Evolutionary conservation across 2,113 vertebrate species (phyloP), one percentile per base, ranked within the genome.

Genomic region (Lucifuga dentata): DNA sequence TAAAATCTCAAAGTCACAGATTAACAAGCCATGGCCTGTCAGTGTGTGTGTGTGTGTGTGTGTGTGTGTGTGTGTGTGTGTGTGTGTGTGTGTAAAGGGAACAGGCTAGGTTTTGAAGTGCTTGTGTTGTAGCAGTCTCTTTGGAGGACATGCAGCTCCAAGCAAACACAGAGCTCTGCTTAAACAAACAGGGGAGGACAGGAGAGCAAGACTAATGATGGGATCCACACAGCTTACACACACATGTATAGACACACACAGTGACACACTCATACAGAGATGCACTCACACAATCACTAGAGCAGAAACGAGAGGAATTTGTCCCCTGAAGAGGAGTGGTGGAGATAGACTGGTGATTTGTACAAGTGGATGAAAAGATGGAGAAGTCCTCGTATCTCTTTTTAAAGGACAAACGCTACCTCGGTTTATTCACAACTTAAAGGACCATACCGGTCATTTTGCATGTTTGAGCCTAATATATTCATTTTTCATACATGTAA

Each of bases 171-270:
- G 60, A 68, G 86, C 71, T 83, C 70, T 68, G 56, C 87, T 83
- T 94, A 90, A 95, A 91, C 93, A 95, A 95, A 95, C 94, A 92
- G 90, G 92, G 94, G 94, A 88, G 94, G 94, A 94, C 94, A 90
- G 93, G 90, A 83, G 88, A 86, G 77, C 82, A 90, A 95, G 95
- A 96, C 93, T 93, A 94, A 96, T 93, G 95, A 94, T 75, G 91
- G 90, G 93, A 94, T 88, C 81, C 92, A 90, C 90, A 83, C 92
- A 90, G 93, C 91, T 81, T 85, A 77, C 63, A 73, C 33, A 83
- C 87, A 89, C 87, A 80, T 65, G 55, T 33, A 74, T 29, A 45
- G 53, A 74, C 76, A 78, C 76, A 77, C 53, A 57, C 65, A 59
- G 19, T 38, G 58, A 33, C 48, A 80, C 69, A 49, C 58, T 76